Evolutionary conservation across 2,797 vertebrate species (phyloP), one percentile per base, ranked within the genome.

Genomic region (Perdix hodgsoniae): DNA sequence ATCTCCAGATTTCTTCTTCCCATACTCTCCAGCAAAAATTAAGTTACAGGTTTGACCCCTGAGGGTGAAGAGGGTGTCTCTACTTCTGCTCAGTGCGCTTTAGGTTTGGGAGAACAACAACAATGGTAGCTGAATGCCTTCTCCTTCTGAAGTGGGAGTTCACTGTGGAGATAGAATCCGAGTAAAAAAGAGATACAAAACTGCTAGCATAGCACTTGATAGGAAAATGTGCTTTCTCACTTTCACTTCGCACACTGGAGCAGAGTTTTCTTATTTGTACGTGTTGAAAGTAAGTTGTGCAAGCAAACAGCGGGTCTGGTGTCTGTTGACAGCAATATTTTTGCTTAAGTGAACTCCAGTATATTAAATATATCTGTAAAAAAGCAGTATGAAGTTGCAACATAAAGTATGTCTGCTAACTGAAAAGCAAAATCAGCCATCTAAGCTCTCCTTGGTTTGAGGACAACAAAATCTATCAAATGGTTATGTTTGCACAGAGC

Each of bases 321-420:
- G 67, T 59, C 45, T 56, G 21, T 71, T 1, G 2, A 39, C 26
- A 75, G 2, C 19, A 5, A 2, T 66, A 8, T 56, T 54, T 50
- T 88, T 83, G 6, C 75, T 50, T 74, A 6, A 8, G 78, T 74
- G 77, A 60, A 56, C 77, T 56, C 29, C 15, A 19, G 2, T 39
- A 13, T 39, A 14, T 74, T 39, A 50, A 60, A 45, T 74, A 4
- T 5, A n/a, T 59, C 35, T 50, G 17, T 80, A 61, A 73, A 57
- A 45, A 76, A 67, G 8, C 44, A 71, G 21, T 54, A 42, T 39
- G 23, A 57, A 13, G 35, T 81, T 86, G 52, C 21, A 35, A 39
- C 15, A 10, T 35, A 64, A 66, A 3, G 9, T 64, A 17, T 0
- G 0, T 42, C 31, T 63, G 21, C 64, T 74, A 81, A 50, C 39